Conservation (phyloP, 2,888 invertebrate genomes). For the Temnothorax unifasciatus region DNA sequence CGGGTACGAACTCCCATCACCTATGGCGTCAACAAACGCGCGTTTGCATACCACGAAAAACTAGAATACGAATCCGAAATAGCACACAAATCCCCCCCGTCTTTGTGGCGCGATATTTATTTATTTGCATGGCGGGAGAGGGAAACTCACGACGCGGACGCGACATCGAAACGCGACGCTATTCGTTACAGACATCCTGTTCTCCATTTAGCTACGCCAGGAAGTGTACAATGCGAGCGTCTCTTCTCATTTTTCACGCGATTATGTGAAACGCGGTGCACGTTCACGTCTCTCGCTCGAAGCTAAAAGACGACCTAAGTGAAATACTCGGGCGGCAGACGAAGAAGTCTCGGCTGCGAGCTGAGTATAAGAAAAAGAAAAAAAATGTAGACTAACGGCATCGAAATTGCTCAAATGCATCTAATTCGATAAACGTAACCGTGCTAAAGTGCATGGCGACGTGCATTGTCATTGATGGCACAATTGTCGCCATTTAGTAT, state of each 20-base stretch:
- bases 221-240: slow-evolving; percentile 12
- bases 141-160: background rate
- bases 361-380: background rate
- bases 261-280: slow-evolving; percentile 22
- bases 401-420: background rate
- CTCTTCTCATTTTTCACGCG: slow-evolving; percentile 37
- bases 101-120: background rate
- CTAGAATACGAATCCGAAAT: background rate
- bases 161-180: background rate
- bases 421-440: slow-evolving; percentile 53
- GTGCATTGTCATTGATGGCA: background rate
- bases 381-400: background rate
- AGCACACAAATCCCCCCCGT: background rate
- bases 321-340: background rate
- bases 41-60: background rate
- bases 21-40: slow-evolving; percentile 9
- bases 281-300: background rate
- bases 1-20: slow-evolving; percentile 33
- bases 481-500: slow-evolving; percentile 15
- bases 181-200: slow-evolving; percentile 34
- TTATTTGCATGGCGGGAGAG: background rate
- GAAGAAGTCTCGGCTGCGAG: background rate
- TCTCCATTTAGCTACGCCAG: slow-evolving; percentile 31
- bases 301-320: background rate
- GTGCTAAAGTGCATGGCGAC: slow-evolving; percentile 41